Conservation (phyloP, 2,888 invertebrate genomes). For the Cephus nigrinus region DNA sequence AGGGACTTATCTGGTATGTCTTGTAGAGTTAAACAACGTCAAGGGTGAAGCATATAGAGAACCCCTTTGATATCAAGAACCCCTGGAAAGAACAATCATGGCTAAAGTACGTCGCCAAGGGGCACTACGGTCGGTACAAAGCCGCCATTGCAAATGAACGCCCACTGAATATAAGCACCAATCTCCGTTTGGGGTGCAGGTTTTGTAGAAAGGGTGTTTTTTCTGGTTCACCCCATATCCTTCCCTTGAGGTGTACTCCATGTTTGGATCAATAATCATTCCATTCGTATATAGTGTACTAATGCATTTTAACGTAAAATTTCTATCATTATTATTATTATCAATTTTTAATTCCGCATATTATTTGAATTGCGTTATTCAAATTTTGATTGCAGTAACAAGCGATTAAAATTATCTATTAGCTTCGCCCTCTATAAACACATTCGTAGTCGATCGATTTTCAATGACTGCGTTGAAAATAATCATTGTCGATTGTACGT, state of each 20-base stretch:
- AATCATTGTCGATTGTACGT: no score
- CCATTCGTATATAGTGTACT: neutral
- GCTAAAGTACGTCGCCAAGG: constrained; percentile 28
- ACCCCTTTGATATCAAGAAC: neutral
- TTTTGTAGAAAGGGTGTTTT: neutral
- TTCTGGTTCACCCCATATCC: neutral
- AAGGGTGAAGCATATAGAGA: neutral
- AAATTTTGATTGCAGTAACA: no score
- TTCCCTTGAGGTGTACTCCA: neutral
- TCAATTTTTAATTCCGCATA: no score
- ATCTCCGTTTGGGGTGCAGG: constrained; percentile 7
- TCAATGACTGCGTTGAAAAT: no score
- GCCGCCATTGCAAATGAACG: constrained; percentile 12
- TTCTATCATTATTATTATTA: no score
- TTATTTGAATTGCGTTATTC: no score
- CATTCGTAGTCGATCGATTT: no score
- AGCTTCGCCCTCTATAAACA: no score
- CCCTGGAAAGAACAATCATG: constrained; percentile 26
- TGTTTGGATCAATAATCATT: neutral
- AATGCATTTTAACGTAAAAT: no score
- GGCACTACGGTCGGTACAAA: constrained; percentile 18
- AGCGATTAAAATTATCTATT: no score
- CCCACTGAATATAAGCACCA: constrained; percentile 10
- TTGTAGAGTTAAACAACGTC: neutral
- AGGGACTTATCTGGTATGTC: neutral